These are phyloP conservation scores for Drosophila kambysellisi DNA, from an alignment of 2,888 invertebrate genomes.

Conservation along the genomic window DNA sequence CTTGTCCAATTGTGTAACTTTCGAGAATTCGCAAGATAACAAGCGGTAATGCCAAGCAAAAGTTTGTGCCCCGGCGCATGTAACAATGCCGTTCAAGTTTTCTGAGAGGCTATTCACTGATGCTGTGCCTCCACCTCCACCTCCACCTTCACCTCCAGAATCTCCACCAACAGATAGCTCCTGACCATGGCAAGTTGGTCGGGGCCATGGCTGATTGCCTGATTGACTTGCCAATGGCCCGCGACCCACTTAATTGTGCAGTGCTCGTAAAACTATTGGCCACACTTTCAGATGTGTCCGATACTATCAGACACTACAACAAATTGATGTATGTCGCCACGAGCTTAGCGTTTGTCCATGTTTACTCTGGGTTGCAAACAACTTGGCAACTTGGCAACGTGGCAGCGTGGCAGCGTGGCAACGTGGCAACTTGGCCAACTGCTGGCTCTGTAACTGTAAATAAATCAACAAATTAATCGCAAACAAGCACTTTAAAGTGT, in stretches of 20 bases:
- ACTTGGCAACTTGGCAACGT: background rate
- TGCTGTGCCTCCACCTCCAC: background rate
- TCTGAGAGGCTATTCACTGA: background rate
- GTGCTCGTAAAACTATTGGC: slow-evolving; percentile 47
- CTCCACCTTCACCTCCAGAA: background rate
- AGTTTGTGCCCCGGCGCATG: slow-evolving; percentile 39
- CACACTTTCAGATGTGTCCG: slow-evolving; percentile 21
- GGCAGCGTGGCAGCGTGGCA: background rate
- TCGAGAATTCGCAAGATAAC: slow-evolving; percentile 63
- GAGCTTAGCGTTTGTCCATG: background rate
- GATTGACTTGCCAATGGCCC: slow-evolving; percentile 69
- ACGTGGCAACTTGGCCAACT: slow-evolving; percentile 2
- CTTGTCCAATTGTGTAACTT: slow-evolving; percentile 68
- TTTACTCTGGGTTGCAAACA: background rate
- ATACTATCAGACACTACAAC: background rate
- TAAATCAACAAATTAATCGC: background rate
- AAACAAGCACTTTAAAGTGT: slow-evolving; percentile 7
- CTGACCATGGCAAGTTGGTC: slow-evolving; percentile 14
- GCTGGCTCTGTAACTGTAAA: slow-evolving; percentile 23
- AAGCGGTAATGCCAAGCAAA: slow-evolving; percentile 45
- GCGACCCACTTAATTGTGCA: slow-evolving; percentile 65
- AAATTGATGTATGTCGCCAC: slow-evolving; percentile 12
- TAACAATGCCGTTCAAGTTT: slow-evolving; percentile 56
- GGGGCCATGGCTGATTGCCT: slow-evolving; percentile 64
- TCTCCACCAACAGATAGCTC: background rate